These are phyloP conservation scores for Orchestia grillus DNA, from an alignment of 1,140 invertebrate genomes.

Conservation along the genomic window DNA sequence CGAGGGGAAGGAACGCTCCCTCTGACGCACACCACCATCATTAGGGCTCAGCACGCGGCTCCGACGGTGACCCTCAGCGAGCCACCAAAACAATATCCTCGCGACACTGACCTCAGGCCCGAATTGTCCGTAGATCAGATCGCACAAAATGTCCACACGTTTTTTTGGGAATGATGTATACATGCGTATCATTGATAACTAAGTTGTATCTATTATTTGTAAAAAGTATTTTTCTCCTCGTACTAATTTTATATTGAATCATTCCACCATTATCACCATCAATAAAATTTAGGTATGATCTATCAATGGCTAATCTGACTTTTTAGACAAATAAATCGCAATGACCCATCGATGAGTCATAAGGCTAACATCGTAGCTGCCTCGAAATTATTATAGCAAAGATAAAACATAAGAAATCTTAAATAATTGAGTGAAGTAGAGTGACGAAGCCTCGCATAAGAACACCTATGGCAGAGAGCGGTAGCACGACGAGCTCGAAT, in stretches of 20 bases:
- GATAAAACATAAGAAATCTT: no score
- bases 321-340: no score
- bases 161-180: no score
- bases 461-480: neutral
- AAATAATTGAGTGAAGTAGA: neutral
- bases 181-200: no score
- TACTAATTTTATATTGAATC: no score
- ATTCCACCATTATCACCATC: no score
- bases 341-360: no score
- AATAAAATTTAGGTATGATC: no score
- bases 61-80: neutral
- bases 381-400: neutral
- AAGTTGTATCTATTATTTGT: no score
- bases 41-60: neutral
- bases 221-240: no score
- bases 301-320: no score
- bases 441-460: no score
- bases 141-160: neutral
- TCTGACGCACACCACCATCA: neutral
- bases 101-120: neutral
- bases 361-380: neutral
- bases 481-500: neutral
- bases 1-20: neutral
- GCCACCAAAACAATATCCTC: neutral
- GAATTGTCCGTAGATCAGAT: neutral